Base-by-base conservation (phyloP, 2,797 vertebrate species). In the Peromyscus nudipes region DNA sequence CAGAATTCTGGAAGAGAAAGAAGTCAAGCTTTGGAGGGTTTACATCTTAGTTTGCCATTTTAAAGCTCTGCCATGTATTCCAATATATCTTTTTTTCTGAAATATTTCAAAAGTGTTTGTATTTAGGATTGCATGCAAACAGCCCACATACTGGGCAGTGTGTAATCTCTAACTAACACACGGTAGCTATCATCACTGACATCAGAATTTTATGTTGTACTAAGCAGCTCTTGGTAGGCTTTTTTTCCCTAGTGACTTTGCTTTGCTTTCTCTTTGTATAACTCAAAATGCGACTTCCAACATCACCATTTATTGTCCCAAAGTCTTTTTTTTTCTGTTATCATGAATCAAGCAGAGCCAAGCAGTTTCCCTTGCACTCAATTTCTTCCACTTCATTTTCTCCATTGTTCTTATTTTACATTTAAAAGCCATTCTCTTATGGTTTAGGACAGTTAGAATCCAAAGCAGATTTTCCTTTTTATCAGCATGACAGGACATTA, bases 331-430 rank as follows among this genome's bases (percentile, higher is more conserved):
- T 90, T 91, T 67, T 40, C 82, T 81, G 64, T 65, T 97, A 84
- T 77, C 4, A 79, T 29, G 31, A 34, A 91, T 79, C 52, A 75
- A 27, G 52, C 2, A 76, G n/a, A 95, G 43, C 85, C 94, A 92
- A 96, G 40, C 60, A 95, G 73, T 91, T 95, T 93, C 90, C 13
- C 3, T 94, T 95, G 40, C 84, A 95, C 31, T 96, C 82, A 96
- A 37, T 86, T 92, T 92, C 23, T 81, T 92, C 96, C 75, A 27
- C 14, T 76, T 93, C 49, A 89, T 34, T 23, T 92, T 79, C 37
- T 29, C 52, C 73, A 37, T 93, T 92, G 13, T 46, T 92, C 31
- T 93, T 34, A 88, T 84, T 98, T 96, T 55, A 90, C 46, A 23
- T 92, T 94, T 17, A 49, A 96, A 93, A 76, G 21, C 82, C 1